phyloP scores from a whole-genome alignment of 2,797 vertebrate genomes.

The Sus cebifrons region DNA sequence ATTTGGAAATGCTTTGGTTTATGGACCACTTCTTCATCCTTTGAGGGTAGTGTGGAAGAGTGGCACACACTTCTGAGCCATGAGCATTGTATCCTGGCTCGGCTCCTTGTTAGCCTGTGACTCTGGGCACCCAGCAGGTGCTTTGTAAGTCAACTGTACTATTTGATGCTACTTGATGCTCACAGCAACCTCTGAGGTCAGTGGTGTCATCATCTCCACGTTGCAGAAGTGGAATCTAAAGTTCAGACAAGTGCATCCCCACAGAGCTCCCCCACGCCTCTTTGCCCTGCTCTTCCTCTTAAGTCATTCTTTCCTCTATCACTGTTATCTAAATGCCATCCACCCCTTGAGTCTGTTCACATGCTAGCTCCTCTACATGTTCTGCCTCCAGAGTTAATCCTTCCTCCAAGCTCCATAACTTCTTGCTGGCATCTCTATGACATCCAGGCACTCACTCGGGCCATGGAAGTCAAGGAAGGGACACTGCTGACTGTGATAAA shows the following conservation, averaged over 20 bases:
- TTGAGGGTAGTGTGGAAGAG: background rate
- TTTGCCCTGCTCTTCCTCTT: background rate
- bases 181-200: background rate
- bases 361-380: background rate
- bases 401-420: background rate
- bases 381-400: constrained; percentile 14
- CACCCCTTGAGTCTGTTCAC: background rate
- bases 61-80: background rate
- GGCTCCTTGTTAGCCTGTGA: background rate
- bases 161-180: rapidly evolving
- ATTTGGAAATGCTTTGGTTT: background rate
- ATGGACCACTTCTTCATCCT: background rate
- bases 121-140: background rate
- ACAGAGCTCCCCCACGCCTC: background rate
- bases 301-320: constrained; percentile 5
- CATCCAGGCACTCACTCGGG: background rate
- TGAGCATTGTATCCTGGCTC: background rate
- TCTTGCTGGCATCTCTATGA: background rate
- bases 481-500: background rate
- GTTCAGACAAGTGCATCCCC: background rate
- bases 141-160: background rate
- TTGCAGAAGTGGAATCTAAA: background rate
- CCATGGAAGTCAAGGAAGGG: background rate
- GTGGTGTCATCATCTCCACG: background rate
- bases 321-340: constrained; percentile 57